Evolutionary conservation across 2,113 vertebrate genomes (phyloP).

Genomic region (Nyctibius bracteatus): DNA sequence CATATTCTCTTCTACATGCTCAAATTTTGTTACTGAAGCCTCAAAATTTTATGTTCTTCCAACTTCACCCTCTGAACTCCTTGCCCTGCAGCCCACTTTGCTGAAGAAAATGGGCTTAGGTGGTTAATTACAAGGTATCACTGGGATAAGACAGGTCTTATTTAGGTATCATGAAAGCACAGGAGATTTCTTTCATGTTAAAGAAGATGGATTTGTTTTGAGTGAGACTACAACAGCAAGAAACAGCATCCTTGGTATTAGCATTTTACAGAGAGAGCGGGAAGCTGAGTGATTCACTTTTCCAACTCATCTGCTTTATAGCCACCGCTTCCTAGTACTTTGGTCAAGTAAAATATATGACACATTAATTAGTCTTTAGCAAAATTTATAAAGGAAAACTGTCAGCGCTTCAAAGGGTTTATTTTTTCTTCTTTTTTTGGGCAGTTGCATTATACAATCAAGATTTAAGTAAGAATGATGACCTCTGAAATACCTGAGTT

Average conservation of each 20-base stretch:
- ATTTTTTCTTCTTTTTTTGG: not conserved
- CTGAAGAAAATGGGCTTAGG: not conserved
- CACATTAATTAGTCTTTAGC: not conserved
- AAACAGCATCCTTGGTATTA: not conserved
- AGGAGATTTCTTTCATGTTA: not conserved
- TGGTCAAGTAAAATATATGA: not conserved
- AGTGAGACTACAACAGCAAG: not conserved
- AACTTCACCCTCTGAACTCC: not conserved
- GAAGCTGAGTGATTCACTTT: not conserved
- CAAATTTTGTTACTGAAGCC: not conserved
- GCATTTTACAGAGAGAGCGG: not conserved
- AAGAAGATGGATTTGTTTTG: not conserved
- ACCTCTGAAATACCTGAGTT: slow-evolving; percentile 7
- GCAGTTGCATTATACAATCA: not conserved
- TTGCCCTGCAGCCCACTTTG: not conserved
- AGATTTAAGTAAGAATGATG: not conserved
- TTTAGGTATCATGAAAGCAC: not conserved
- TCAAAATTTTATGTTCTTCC: not conserved
- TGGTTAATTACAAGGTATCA: not conserved
- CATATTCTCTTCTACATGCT: not conserved
- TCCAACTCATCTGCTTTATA: not conserved
- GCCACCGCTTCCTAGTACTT: not conserved
- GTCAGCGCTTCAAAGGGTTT: slow-evolving; percentile 12
- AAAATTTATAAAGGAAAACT: slow-evolving; percentile 3
- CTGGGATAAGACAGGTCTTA: not conserved